phyloP scores from a whole-genome alignment of 2,797 vertebrate genomes.

The Psittacula derbiana region DNA sequence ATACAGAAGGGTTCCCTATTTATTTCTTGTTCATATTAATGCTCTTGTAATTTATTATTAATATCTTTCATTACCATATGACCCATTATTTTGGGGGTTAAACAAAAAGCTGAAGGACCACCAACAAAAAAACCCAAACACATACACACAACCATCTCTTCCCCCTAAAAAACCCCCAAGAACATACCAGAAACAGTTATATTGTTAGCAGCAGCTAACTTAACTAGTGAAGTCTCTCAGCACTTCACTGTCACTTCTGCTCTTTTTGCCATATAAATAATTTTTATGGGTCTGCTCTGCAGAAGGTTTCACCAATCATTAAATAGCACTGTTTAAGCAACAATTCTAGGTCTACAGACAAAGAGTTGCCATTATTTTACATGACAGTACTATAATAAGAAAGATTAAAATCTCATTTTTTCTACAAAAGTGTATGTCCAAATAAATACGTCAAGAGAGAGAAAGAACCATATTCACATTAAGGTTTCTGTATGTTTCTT shows the following conservation, averaged over 20 bases:
- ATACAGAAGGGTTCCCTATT: neutral
- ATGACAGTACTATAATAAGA: neutral
- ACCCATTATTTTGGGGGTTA: neutral
- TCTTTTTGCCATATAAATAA: neutral
- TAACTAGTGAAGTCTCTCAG: neutral
- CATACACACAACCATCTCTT: neutral
- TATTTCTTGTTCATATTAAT: neutral
- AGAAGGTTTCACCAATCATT: neutral
- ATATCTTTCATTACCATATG: neutral
- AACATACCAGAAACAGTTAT: neutral
- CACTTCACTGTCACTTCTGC: neutral
- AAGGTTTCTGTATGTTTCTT: neutral
- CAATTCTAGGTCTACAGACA: neutral
- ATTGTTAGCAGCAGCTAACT: neutral
- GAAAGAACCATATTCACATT: neutral
- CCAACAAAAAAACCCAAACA: neutral
- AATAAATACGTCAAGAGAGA: neutral
- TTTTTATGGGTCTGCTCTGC: neutral
- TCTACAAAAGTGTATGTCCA: neutral
- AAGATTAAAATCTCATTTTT: neutral
- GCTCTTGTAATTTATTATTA: neutral
- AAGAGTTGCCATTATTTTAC: neutral
- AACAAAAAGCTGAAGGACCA: neutral
- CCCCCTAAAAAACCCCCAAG: rapidly evolving
- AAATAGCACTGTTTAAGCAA: neutral